phyloP scores from a whole-genome alignment of 2,113 vertebrate genomes.

The Arenaria interpres region DNA sequence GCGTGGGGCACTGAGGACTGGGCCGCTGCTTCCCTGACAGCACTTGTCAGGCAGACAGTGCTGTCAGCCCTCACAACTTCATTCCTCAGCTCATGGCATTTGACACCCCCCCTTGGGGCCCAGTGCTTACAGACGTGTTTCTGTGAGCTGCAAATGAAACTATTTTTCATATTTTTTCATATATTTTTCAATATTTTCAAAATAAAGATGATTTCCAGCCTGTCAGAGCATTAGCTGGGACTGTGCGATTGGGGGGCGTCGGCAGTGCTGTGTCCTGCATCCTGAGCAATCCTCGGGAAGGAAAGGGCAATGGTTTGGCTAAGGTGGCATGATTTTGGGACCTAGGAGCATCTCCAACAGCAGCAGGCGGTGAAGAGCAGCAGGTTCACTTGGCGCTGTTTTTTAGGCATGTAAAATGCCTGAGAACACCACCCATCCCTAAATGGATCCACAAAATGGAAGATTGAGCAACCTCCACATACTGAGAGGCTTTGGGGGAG shows the following conservation, averaged over 20 bases:
- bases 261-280: neutral
- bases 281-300: neutral
- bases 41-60: neutral
- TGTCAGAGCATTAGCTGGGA: neutral
- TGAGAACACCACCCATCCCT: neutral
- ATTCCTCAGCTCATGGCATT: neutral
- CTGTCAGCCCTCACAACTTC: neutral
- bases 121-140: neutral
- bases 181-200: neutral
- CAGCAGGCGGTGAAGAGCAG: neutral
- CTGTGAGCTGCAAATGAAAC: neutral
- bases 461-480: neutral
- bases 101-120: neutral
- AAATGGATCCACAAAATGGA: neutral
- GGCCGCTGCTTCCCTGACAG: neutral
- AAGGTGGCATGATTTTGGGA: neutral
- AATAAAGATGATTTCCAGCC: neutral
- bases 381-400: neutral
- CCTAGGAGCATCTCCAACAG: neutral
- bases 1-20: accelerated
- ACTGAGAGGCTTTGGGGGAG: neutral
- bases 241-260: neutral
- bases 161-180: neutral
- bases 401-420: neutral
- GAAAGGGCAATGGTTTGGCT: neutral